Percentiles rank a stretch among this genome's conserved stretches.
phyloP scores from a whole-genome alignment of 2,888 invertebrate genomes.

The Pyrrhosoma nymphula region DNA sequence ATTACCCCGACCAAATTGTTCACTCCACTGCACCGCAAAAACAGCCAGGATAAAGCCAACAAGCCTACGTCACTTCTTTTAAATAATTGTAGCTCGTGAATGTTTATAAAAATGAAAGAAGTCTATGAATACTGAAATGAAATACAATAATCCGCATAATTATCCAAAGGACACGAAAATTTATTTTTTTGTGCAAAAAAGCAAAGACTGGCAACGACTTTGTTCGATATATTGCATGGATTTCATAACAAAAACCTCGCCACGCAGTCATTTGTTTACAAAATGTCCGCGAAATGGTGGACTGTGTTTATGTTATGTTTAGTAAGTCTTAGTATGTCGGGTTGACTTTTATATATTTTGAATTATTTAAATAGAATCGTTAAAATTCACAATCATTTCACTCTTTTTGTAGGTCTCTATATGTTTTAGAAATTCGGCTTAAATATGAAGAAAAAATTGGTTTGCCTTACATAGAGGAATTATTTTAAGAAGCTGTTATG shows the following conservation, averaged over 20 bases:
- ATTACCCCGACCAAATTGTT: not conserved
- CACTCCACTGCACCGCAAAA: not conserved
- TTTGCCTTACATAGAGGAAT: conserved; percentile 19
- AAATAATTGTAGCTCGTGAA: not conserved
- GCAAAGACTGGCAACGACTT: not conserved
- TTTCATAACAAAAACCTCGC: conserved; percentile 61
- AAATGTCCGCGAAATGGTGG: conserved; percentile 67
- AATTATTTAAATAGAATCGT: not conserved
- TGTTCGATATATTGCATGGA: conserved; percentile 16
- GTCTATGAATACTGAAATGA: not conserved
- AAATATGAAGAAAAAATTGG: conserved; percentile 6
- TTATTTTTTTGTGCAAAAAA: not conserved
- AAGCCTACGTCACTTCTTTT: not conserved
- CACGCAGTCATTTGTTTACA: conserved; percentile 67
- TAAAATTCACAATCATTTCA: not conserved
- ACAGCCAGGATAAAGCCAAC: not conserved
- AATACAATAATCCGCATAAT: not conserved
- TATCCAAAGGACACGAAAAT: not conserved
- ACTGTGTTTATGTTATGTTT: conserved; percentile 46
- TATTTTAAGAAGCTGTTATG: conserved; percentile 54
- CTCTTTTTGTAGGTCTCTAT: conserved; percentile 6
- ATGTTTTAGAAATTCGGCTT: not conserved
- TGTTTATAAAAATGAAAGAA: conserved; percentile 15
- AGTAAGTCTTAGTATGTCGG: not conserved
- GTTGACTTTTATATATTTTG: not conserved